Evolutionary conservation across 2,888 invertebrate genomes (phyloP).

Genomic region (Chloroclysta siterata): DNA sequence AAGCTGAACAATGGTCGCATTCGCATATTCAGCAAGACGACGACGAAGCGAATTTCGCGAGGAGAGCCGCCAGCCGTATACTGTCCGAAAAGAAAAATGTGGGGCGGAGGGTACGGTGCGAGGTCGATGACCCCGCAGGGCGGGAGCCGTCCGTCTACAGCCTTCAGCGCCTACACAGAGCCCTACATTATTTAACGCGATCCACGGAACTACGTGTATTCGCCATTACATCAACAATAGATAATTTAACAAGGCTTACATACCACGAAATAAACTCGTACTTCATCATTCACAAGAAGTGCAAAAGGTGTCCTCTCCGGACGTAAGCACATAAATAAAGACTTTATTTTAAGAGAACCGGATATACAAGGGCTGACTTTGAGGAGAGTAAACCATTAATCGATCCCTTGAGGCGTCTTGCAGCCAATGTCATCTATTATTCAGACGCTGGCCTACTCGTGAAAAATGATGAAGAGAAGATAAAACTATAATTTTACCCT

Average conservation of each 20-base stretch:
- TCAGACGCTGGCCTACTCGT: conserved; percentile 47
- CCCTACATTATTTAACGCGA: conserved; percentile 69
- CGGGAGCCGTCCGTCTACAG: conserved; percentile 52
- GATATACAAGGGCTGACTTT: conserved; percentile 55
- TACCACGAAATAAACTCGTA: conserved; percentile 6
- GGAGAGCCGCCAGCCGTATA: conserved; percentile 62
- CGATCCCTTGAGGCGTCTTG: conserved; percentile 65
- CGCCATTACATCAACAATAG: conserved; percentile 51
- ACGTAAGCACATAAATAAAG: conserved; percentile 43
- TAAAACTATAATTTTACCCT: conserved; percentile 17
- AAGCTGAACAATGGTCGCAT: conserved; percentile 75
- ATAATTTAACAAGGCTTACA: conserved; percentile 41
- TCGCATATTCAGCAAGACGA: conserved; percentile 72
- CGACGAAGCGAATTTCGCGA: conserved; percentile 72
- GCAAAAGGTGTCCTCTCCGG: conserved; percentile 36
- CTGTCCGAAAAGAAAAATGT: conserved; percentile 82
- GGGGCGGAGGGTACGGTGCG: conserved; percentile 67
- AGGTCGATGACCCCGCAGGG: conserved; percentile 69
- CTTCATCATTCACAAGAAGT: conserved; percentile 7
- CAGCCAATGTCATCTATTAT: conserved; percentile 65
- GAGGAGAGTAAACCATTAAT: conserved; percentile 64
- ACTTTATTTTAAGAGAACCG: conserved; percentile 56
- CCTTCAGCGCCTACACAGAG: conserved; percentile 64
- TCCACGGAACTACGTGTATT: conserved; percentile 63
- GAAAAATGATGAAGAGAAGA: conserved; percentile 28